phyloP scores from a whole-genome alignment of 2,888 invertebrate genomes.

The Leptinotarsa peninsularis region DNA sequence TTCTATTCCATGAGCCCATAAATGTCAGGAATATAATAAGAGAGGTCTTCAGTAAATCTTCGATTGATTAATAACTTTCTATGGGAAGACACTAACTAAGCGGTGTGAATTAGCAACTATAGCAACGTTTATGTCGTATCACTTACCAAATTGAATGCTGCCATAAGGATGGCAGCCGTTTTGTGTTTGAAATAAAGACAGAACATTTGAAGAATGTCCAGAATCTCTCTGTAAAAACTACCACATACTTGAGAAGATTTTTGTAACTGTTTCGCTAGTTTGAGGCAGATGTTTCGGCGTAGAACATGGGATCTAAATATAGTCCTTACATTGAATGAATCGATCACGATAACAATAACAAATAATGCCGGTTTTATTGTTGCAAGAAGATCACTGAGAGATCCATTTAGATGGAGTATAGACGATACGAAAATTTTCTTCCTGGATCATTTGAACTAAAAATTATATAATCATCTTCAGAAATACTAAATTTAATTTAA shows the following conservation, averaged over 20 bases:
- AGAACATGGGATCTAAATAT: not conserved
- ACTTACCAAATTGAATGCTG: constrained; percentile 48
- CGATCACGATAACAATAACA: constrained; percentile 20
- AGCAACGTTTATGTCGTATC: constrained; percentile 3
- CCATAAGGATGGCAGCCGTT: constrained; percentile 46
- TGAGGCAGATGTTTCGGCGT: constrained; percentile 8
- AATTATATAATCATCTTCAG: no score
- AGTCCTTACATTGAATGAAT: constrained; percentile 12
- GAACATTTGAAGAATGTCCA: constrained; percentile 26
- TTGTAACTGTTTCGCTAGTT: not conserved
- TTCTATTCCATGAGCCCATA: no score
- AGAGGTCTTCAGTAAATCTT: no score
- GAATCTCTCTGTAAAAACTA: constrained; percentile 4
- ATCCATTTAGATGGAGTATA: not conserved
- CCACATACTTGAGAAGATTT: constrained; percentile 11
- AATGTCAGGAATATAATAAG: no score
- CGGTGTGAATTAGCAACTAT: no score
- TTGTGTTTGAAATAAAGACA: constrained; percentile 42
- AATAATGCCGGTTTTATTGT: constrained; percentile 3
- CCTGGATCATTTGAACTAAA: no score
- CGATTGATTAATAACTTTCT: no score
- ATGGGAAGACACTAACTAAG: no score
- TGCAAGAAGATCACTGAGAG: not conserved
- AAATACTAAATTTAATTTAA: no score
- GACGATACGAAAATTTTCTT: no score